phyloP scores from a whole-genome alignment of 1,140 invertebrate genomes.

The Thalassaphorura encarpata region DNA sequence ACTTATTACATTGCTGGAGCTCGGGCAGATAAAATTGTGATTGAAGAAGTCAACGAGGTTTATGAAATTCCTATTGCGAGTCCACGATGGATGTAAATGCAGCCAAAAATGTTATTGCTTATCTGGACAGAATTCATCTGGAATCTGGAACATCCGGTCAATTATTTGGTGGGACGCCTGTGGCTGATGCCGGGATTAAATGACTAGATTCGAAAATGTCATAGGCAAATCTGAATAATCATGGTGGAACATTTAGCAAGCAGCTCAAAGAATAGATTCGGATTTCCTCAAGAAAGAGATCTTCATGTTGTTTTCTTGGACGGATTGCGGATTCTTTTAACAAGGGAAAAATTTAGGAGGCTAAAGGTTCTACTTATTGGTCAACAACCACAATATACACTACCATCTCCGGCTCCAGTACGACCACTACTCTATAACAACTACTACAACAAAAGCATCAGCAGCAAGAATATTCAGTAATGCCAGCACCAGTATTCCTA shows the following conservation, averaged over 20 bases:
- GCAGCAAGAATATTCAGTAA: too few species aligned
- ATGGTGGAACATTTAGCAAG: slow-evolving; percentile 17
- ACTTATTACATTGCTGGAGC: slow-evolving; percentile 78
- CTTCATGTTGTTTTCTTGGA: slow-evolving; percentile 22
- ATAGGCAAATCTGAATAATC: slow-evolving; percentile 16
- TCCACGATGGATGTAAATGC: slow-evolving; percentile 55
- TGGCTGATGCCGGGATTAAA: slow-evolving; percentile 10
- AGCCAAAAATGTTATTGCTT: background rate
- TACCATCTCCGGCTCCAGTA: background rate
- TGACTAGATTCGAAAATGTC: slow-evolving; percentile 23
- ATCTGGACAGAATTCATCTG: slow-evolving; percentile 16
- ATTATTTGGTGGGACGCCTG: slow-evolving; percentile 12
- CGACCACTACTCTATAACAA: background rate
- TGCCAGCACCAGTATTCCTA: too few species aligned
- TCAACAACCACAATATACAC: background rate
- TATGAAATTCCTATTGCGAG: slow-evolving; percentile 75
- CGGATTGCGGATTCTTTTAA: slow-evolving; percentile 25
- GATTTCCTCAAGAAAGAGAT: slow-evolving; percentile 5
- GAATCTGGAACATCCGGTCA: slow-evolving; percentile 14
- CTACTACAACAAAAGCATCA: too few species aligned
- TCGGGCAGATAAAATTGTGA: slow-evolving; percentile 63
- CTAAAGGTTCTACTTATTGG: background rate
- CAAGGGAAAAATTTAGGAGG: slow-evolving; percentile 9
- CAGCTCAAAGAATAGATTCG: slow-evolving; percentile 2
- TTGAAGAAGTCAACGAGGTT: slow-evolving; percentile 74